Evolutionary conservation across 2,797 vertebrate species (phyloP).

Genomic region (Parauchenoglanis punctatus): DNA sequence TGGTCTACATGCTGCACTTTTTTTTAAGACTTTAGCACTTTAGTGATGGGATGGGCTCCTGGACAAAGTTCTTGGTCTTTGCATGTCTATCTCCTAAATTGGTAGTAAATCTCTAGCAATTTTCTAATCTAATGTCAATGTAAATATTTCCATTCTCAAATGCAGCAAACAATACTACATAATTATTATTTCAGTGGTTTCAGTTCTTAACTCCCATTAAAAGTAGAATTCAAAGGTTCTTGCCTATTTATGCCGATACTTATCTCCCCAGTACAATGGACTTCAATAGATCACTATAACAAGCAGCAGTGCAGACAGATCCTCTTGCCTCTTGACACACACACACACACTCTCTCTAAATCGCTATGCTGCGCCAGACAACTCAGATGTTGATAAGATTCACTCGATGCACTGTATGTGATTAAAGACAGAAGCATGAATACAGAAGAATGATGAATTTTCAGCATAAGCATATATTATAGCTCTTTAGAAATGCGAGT

Average conservation of each 20-base stretch:
- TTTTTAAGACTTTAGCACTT: not conserved
- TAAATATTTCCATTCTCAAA: not conserved
- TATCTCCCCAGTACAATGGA: not conserved
- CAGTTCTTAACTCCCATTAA: not conserved
- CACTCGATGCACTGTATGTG: slow-evolving; percentile 1
- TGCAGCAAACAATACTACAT: not conserved
- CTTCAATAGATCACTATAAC: slow-evolving; percentile 1
- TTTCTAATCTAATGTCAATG: not conserved
- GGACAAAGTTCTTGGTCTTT: not conserved
- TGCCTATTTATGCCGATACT: not conserved
- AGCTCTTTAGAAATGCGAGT: not conserved
- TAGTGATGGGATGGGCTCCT: not conserved
- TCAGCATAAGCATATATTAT: not conserved
- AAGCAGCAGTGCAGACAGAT: not conserved
- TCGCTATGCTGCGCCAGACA: not conserved
- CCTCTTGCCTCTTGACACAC: not conserved
- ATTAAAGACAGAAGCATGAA: not conserved
- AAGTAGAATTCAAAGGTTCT: not conserved
- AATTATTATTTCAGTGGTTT: not conserved
- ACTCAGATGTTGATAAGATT: slow-evolving; percentile 2
- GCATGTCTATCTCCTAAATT: not conserved
- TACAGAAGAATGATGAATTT: not conserved
- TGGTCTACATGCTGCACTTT: not conserved
- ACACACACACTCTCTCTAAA: not conserved
- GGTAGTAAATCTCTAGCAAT: not conserved